A percentile compares a stretch with the other conserved stretches of the same genome.
These are phyloP conservation scores for Drosophila ficusphila DNA, from an alignment of 1,140 invertebrate genomes.

Conservation along the genomic window DNA sequence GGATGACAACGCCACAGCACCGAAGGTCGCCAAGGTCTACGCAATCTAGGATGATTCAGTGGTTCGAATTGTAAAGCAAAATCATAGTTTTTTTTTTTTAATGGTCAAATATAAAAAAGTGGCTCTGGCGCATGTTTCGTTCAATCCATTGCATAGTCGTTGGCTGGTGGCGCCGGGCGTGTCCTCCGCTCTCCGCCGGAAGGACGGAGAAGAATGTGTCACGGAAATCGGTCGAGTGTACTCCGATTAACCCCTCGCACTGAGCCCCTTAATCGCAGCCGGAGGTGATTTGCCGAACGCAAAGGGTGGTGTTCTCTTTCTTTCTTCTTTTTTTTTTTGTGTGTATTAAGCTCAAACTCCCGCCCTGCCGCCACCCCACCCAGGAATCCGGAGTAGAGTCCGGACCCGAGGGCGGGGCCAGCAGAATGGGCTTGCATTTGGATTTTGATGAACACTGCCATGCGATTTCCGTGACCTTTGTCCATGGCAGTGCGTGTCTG, in stretches of 20 bases:
- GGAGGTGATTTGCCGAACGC: conserved; percentile 74
- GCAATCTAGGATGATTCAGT: conserved; percentile 55
- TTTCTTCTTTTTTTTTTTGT: background rate
- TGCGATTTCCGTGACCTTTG: conserved; percentile 69
- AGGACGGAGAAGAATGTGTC: conserved; percentile 21
- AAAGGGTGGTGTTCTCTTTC: conserved; percentile 18
- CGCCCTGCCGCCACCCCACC: conserved; percentile 3
- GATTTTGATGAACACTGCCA: conserved; percentile 54
- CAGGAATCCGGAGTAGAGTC: background rate
- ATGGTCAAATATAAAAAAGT: conserved; percentile 40
- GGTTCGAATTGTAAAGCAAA: conserved; percentile 48
- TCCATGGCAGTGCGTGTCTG: conserved; percentile 53
- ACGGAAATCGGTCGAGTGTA: conserved; percentile 68
- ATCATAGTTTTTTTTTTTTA: conserved; percentile 29
- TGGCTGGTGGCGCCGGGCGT: conserved; percentile 13
- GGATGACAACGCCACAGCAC: conserved; percentile 23
- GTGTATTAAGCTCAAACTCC: conserved; percentile 31
- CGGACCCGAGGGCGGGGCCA: background rate
- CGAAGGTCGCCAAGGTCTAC: conserved; percentile 30
- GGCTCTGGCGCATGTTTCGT: conserved; percentile 58
- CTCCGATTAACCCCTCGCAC: conserved; percentile 72
- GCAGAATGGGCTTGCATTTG: conserved; percentile 18
- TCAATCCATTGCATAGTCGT: conserved; percentile 59
- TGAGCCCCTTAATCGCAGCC: conserved; percentile 81
- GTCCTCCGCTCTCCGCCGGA: conserved; percentile 27